These are phyloP conservation scores for Sebastes taczanowskii DNA, from an alignment of 2,797 vertebrate species.

Conservation along the genomic window DNA sequence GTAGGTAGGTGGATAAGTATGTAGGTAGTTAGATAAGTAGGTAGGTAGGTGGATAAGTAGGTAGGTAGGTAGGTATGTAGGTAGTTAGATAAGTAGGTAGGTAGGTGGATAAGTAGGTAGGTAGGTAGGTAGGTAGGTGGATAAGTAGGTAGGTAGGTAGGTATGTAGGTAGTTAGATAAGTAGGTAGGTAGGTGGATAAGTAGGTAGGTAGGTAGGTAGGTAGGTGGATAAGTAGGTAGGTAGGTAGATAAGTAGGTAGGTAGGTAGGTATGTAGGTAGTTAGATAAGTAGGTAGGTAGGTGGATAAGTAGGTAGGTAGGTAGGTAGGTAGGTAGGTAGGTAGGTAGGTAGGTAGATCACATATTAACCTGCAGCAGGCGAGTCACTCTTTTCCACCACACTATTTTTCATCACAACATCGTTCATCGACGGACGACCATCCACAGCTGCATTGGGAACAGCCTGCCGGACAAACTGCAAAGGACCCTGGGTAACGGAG, in stretches of 20 bases:
- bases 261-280: rapidly evolving
- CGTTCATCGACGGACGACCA: background rate
- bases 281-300: rapidly evolving
- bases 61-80: rapidly evolving
- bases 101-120: background rate
- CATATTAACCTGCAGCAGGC: background rate
- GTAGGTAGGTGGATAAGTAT: rapidly evolving
- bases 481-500: slow-evolving; percentile 77
- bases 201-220: rapidly evolving
- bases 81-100: background rate
- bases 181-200: background rate
- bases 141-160: rapidly evolving
- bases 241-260: rapidly evolving
- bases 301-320: rapidly evolving
- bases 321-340: background rate
- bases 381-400: background rate
- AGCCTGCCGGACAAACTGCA: slow-evolving; percentile 42
- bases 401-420: background rate
- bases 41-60: too few relatives aligned
- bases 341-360: background rate
- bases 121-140: rapidly evolving
- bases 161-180: rapidly evolving
- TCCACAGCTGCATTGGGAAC: background rate
- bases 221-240: too few relatives aligned
- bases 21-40: background rate